Base-by-base conservation (phyloP, 2,797 vertebrate genomes). In the Gobionotothen gibberifrons region DNA sequence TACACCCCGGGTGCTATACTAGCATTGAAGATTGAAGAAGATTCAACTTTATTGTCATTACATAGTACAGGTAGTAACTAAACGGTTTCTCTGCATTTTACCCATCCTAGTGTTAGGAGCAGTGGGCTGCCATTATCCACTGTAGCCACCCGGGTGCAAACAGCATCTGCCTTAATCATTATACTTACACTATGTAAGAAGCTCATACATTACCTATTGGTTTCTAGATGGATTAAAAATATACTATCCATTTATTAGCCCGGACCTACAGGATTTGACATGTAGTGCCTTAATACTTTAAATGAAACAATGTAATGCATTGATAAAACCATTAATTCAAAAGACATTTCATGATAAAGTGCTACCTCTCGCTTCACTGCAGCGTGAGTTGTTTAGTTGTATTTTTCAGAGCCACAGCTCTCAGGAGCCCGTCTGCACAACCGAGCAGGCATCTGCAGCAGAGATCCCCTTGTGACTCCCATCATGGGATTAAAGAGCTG, bases 401-500 rank as follows among this genome's bases (percentile, higher is more conserved):
- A 26, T 74, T 75, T 76, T 80, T 75, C 43, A 49, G 56, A 47
- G 64, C 54, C 55, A 54, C 52, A 40, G 48, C 60, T 82, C 72
- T 79, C 40, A 15, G 39, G 56, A 66, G 61, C n/a, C 62, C 8
- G 10, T 64, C 64, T 36, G 49, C 74, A 60, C 69, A 81, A 69
- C 72, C 60, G 29, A 85, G 72, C 61, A 76, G 72, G 90, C 79
- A 81, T 88, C 82, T 86, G 71, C 82, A 70, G 69, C 68, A 79
- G 32, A 67, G 76, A 59, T 86, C 82, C 84, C 78, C 79, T 56
- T 63, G 82, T 49, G 82, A 86, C 79, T 83, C 64, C 72, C 84
- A 78, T 86, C 81, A 76, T 79, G 70, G 78, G 83, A 74, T 76
- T 87, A 88, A 72, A 65, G 79, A 48, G 83, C 81, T 71, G 89